Evolutionary conservation across 2,888 invertebrate genomes (phyloP).

Genomic region (Leptarthrus brevirostris): DNA sequence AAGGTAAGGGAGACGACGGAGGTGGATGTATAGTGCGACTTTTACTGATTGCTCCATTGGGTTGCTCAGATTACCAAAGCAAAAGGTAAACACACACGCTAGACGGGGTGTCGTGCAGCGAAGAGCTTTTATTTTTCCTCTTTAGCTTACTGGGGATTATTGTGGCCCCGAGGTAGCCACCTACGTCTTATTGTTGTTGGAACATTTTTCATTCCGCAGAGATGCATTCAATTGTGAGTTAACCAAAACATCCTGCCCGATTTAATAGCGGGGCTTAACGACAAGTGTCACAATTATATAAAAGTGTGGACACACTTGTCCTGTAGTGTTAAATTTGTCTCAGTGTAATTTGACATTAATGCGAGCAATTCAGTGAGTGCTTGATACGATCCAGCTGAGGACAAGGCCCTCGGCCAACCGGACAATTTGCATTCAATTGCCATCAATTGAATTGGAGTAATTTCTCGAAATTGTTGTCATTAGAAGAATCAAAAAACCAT

Average conservation of each 20-base stretch:
- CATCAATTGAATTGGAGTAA: constrained; percentile 38
- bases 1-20: too few species aligned
- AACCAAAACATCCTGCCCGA: constrained; percentile 30
- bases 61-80: too few species aligned
- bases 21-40: too few species aligned
- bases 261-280: background rate
- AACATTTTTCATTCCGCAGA: background rate
- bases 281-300: constrained; percentile 34
- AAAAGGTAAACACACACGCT: too few species aligned
- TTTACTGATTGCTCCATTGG: too few species aligned
- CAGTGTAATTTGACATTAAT: constrained; percentile 1
- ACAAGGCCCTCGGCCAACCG: background rate
- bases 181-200: too few species aligned
- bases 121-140: too few species aligned
- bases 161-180: too few species aligned
- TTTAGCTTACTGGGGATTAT: too few species aligned
- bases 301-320: constrained; percentile 26
- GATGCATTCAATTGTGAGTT: constrained; percentile 15
- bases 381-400: background rate
- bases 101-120: too few species aligned
- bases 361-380: background rate
- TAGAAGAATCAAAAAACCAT: constrained; percentile 36
- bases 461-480: constrained; percentile 45
- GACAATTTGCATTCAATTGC: constrained; percentile 36
- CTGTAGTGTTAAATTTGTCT: background rate